Conservation (phyloP, 2,797 vertebrate species). For the Paguma larvata region DNA sequence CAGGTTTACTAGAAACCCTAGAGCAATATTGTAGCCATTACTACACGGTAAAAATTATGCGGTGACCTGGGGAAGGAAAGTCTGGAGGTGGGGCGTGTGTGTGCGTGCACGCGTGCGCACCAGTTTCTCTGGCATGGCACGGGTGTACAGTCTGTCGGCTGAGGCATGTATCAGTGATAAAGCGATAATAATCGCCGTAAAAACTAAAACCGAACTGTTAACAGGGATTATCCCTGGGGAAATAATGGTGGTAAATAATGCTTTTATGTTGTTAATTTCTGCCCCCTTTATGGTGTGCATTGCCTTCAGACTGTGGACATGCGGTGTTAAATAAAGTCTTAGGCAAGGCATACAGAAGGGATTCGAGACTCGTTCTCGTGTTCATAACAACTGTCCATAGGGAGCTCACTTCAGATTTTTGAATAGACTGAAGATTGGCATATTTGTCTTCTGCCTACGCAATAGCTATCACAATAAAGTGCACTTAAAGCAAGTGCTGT, state of each 20-base stretch:
- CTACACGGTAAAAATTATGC: background rate
- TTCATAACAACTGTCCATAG: background rate
- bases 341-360: background rate
- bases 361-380: background rate
- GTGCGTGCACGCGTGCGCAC: rapidly evolving
- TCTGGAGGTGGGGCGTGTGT: background rate
- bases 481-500: background rate
- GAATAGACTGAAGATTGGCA: background rate
- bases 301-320: conserved; percentile 3
- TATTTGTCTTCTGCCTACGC: background rate
- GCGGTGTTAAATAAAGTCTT: background rate
- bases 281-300: background rate
- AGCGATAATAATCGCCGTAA: background rate
- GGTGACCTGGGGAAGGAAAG: background rate
- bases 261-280: background rate
- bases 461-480: background rate
- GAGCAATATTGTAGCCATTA: background rate
- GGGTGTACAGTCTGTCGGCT: background rate
- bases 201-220: background rate
- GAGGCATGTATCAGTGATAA: background rate
- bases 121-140: background rate
- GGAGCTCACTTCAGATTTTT: background rate
- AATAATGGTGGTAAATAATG: background rate
- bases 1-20: background rate
- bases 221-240: background rate